phyloP scores from a whole-genome alignment of 2,888 invertebrate genomes.

The Drosophila austrosaltans region DNA sequence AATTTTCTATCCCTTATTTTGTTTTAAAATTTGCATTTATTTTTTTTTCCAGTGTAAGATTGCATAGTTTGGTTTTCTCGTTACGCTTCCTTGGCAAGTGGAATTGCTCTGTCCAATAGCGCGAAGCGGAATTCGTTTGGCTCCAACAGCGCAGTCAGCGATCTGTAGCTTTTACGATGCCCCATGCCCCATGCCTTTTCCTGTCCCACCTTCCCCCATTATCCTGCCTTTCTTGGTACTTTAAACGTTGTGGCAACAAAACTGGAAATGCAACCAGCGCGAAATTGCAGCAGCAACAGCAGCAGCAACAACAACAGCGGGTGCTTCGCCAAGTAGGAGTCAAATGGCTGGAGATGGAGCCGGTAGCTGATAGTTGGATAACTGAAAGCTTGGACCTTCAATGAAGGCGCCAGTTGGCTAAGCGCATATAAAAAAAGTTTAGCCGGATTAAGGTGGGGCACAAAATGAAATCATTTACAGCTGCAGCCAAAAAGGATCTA shows the following conservation, averaged over 20 bases:
- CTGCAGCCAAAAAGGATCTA: slow-evolving; percentile 48
- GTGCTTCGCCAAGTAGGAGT: slow-evolving; percentile 1
- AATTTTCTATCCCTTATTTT: no score
- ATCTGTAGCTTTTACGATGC: slow-evolving; percentile 72
- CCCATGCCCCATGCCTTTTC: slow-evolving; percentile 4
- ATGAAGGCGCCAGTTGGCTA: slow-evolving; percentile 73
- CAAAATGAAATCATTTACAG: slow-evolving; percentile 68
- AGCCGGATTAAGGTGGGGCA: slow-evolving; percentile 73
- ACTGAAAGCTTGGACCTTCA: slow-evolving; percentile 12
- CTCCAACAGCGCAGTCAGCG: slow-evolving; percentile 71
- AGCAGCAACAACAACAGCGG: slow-evolving; percentile 24
- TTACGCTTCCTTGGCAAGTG: slow-evolving; percentile 62
- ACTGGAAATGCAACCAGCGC: slow-evolving; percentile 74
- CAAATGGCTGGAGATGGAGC: slow-evolving; percentile 1
- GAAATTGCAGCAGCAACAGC: slow-evolving; percentile 62
- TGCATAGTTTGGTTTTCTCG: slow-evolving; percentile 42
- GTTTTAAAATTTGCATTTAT: background rate
- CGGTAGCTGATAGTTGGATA: slow-evolving; percentile 12
- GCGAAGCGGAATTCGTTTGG: slow-evolving; percentile 67
- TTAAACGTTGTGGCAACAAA: slow-evolving; percentile 62
- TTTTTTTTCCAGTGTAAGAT: slow-evolving; percentile 56
- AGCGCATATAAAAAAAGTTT: slow-evolving; percentile 74
- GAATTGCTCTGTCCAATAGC: slow-evolving; percentile 70
- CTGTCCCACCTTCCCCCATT: background rate
- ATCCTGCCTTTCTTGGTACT: slow-evolving; percentile 36